phyloP scores from a whole-genome alignment of 2,888 invertebrate genomes.

The Meiosimyza platycephala region DNA sequence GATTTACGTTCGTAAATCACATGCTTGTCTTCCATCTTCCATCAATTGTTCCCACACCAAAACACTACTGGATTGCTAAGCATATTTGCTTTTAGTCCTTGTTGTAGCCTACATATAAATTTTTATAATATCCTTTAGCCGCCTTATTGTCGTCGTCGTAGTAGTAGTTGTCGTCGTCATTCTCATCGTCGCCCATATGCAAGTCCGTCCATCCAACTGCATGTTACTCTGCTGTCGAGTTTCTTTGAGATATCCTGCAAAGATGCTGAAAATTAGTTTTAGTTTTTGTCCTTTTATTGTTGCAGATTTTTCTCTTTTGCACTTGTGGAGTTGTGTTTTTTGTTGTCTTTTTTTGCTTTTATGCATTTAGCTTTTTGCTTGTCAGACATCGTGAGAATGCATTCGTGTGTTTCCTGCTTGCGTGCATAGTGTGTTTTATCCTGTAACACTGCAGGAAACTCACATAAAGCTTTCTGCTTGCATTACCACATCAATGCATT shows the following conservation, averaged over 20 bases:
- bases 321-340: constrained; percentile 23
- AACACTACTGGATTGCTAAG: not conserved
- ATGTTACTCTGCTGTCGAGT: not conserved
- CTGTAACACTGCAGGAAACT: constrained; percentile 4
- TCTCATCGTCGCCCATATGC: constrained; percentile 11
- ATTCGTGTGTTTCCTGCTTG: constrained; percentile 4
- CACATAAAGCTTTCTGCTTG: constrained; percentile 16
- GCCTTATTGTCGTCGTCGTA: constrained; percentile 29
- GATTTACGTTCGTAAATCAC: constrained; percentile 26
- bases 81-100: constrained; percentile 19
- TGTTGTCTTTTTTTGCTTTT: constrained; percentile 21
- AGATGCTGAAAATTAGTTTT: constrained; percentile 40
- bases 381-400: constrained; percentile 1
- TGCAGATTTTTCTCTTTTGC: too few species aligned
- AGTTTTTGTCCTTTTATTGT: constrained; percentile 20
- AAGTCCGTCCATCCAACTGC: not conserved
- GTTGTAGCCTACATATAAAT: constrained; percentile 30
- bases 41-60: not conserved
- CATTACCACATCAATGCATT: constrained; percentile 20
- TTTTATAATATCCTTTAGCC: constrained; percentile 35
- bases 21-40: constrained; percentile 20
- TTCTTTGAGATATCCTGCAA: constrained; percentile 5
- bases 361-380: constrained; percentile 4
- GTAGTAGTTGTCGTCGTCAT: constrained; percentile 32
- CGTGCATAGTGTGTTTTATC: constrained; percentile 6